These are phyloP conservation scores for Porites rus DNA, from an alignment of 92 coral and sea anemone species.

Conservation along the genomic window DNA sequence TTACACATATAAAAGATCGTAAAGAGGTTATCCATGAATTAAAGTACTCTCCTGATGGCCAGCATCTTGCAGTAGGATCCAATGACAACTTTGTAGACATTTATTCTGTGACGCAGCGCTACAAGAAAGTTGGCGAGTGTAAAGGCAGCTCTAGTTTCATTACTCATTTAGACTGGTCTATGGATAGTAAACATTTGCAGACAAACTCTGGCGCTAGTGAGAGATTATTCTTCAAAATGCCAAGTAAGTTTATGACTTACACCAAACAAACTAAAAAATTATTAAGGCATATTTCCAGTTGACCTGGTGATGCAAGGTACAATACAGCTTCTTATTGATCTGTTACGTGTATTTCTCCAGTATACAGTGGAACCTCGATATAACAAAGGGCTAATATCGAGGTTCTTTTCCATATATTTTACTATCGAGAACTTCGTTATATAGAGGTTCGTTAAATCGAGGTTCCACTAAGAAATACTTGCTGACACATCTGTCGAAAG, in stretches of 20 bases:
- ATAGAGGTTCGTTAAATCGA: too few species aligned
- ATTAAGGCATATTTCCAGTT: background rate
- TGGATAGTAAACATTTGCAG: conserved; percentile 95
- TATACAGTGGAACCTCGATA: too few species aligned
- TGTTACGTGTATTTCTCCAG: background rate
- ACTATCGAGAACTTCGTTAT: too few species aligned
- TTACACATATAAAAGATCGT: conserved; percentile 90
- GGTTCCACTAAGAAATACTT: too few species aligned
- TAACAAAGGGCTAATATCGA: too few species aligned
- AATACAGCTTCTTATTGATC: background rate
- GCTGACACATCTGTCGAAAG: too few species aligned
- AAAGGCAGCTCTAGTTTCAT: conserved; percentile 98
- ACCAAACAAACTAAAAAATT: background rate
- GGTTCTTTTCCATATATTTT: too few species aligned
- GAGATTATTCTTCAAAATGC: conserved; percentile 94
- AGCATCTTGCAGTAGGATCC: conserved; percentile 97
- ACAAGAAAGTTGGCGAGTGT: conserved; percentile 99
- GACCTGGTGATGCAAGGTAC: background rate
- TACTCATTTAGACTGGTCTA: conserved; percentile 99
- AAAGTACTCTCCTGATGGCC: conserved; percentile 98
- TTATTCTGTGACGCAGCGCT: conserved; percentile 92
- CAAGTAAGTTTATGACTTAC: conserved; percentile 67
- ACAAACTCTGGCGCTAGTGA: conserved; percentile 99
- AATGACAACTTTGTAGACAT: conserved; percentile 99
- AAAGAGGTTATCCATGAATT: conserved; percentile 96